Conservation (phyloP, 2,888 invertebrate species). For the Agelastica alni region DNA sequence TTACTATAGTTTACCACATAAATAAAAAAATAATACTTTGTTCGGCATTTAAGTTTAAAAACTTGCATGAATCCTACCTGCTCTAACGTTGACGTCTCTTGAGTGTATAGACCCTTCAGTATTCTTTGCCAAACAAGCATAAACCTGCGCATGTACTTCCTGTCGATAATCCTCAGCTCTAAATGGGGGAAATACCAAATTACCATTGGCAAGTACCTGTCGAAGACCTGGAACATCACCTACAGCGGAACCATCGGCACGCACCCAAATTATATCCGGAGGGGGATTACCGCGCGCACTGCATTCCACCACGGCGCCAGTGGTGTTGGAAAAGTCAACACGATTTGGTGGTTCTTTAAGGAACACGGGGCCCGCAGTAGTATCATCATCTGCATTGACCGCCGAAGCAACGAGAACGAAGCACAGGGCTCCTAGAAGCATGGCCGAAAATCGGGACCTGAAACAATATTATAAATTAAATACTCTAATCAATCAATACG, state of each 20-base stretch:
- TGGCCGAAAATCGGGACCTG: constrained; percentile 12
- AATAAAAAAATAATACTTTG: too few species aligned
- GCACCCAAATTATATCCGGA: constrained; percentile 92
- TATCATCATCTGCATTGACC: constrained; percentile 46
- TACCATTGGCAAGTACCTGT: constrained; percentile 78
- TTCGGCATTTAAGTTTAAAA: too few species aligned
- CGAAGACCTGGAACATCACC: constrained; percentile 79
- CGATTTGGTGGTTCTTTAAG: constrained; percentile 89
- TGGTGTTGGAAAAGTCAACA: constrained; percentile 92
- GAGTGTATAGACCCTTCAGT: constrained; percentile 89
- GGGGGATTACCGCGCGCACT: constrained; percentile 88
- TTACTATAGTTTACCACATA: too few species aligned
- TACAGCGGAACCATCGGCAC: constrained; percentile 87
- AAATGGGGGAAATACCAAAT: constrained; percentile 92
- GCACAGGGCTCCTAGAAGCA: constrained; percentile 12
- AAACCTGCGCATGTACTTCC: constrained; percentile 92
- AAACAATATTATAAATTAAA: too few species aligned
- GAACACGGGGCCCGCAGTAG: constrained; percentile 78
- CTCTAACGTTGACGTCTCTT: constrained; percentile 90
- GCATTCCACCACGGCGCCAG: constrained; percentile 91
- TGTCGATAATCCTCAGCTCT: constrained; percentile 91
- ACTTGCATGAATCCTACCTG: constrained; percentile 68
- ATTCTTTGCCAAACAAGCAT: constrained; percentile 89
- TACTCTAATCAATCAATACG: too few species aligned
- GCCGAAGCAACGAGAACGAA: constrained; percentile 10